Conservation (phyloP, 2,113 vertebrate genomes). For the Cyprinus carpio region DNA sequence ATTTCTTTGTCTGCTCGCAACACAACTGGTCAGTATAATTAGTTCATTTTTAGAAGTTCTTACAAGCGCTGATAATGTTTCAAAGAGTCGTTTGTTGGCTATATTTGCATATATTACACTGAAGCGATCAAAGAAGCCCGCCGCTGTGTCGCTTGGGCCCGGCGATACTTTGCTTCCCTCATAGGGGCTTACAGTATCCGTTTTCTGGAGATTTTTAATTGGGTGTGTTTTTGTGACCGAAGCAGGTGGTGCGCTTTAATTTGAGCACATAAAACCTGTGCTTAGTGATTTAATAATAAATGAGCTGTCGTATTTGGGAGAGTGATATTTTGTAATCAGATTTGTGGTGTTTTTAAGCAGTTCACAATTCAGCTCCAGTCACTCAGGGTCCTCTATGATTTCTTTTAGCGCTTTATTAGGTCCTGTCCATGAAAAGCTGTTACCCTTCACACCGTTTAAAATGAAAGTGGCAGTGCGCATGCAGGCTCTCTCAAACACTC, state of each 20-base stretch:
- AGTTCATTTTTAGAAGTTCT: slow-evolving; percentile 43
- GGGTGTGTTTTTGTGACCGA: slow-evolving; percentile 58
- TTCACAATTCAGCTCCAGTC: neutral
- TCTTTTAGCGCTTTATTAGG: slow-evolving; percentile 2
- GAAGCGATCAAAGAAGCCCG: slow-evolving; percentile 32
- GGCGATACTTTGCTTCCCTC: slow-evolving; percentile 30
- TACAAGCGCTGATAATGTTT: slow-evolving; percentile 52
- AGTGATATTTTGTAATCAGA: slow-evolving; percentile 47
- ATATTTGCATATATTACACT: too few species aligned
- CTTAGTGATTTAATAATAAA: slow-evolving; percentile 62
- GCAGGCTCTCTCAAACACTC: neutral
- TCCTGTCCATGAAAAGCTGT: neutral
- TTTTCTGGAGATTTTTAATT: slow-evolving; percentile 64
- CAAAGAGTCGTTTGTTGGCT: slow-evolving; percentile 51
- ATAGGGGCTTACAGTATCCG: slow-evolving; percentile 52
- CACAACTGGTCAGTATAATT: slow-evolving; percentile 35
- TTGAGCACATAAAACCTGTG: slow-evolving; percentile 55
- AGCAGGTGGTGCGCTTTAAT: slow-evolving; percentile 50
- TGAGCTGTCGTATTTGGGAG: slow-evolving; percentile 55
- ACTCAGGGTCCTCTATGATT: slow-evolving; percentile 29
- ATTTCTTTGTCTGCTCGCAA: slow-evolving; percentile 37
- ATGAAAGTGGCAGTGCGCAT: neutral
- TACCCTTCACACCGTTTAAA: neutral
- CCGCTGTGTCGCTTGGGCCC: slow-evolving; percentile 35
- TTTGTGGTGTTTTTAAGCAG: neutral